Conservation (phyloP, 2,113 vertebrate species). For the Ictalurus punctatus region DNA sequence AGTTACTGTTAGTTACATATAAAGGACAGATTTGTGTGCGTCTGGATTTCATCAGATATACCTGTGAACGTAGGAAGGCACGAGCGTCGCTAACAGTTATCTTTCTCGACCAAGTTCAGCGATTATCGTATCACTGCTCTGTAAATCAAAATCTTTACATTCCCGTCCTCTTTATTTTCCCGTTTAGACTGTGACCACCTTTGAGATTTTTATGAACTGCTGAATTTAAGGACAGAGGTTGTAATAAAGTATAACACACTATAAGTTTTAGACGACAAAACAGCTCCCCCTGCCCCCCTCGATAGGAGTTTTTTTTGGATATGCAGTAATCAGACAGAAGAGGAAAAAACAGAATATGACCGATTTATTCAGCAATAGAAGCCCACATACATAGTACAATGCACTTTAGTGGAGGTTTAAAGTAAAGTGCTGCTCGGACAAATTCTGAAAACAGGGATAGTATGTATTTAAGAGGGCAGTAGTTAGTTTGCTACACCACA, state of each 20-base stretch:
- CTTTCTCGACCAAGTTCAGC: not conserved
- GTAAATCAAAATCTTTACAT: not conserved
- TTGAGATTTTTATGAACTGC: not conserved
- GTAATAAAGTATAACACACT: not conserved
- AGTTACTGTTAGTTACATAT: no score
- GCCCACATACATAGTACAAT: not conserved
- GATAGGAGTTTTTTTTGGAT: not conserved
- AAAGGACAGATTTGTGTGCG: no score
- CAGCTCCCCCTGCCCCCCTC: not conserved
- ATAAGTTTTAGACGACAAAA: not conserved
- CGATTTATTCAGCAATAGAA: not conserved
- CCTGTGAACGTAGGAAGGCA: no score
- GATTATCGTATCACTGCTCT: no score
- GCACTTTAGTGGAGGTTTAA: not conserved
- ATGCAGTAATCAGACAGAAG: not conserved
- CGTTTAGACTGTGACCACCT: not conserved
- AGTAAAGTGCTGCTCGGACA: not conserved
- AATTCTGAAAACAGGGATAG: not conserved
- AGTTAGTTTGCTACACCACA: no score
- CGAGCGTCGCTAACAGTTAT: not conserved
- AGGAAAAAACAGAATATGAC: not conserved
- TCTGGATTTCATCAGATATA: no score
- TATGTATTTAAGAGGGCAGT: not conserved
- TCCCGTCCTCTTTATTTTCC: no score
- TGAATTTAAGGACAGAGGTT: not conserved